Evolutionary conservation across 2,888 invertebrate species (phyloP).

Genomic region (Oscheius sp.): DNA sequence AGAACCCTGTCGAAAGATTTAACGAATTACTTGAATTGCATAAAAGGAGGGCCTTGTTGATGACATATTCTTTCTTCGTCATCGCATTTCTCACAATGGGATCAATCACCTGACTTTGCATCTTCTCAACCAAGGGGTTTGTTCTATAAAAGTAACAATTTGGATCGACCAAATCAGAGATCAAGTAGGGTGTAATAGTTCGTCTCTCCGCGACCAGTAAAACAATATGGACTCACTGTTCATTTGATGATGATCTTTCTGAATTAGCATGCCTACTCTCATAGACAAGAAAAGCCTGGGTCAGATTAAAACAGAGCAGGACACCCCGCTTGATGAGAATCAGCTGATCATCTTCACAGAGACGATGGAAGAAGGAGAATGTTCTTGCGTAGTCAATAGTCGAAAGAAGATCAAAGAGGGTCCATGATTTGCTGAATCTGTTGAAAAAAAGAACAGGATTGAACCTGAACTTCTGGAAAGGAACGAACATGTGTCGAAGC

Average conservation of each 20-base stretch:
- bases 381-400: conserved; percentile 52
- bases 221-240: neutral
- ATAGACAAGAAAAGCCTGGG: neutral
- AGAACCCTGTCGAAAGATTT: neutral
- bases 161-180: no score
- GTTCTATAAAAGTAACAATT: conserved; percentile 2
- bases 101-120: conserved; percentile 5
- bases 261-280: neutral
- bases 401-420: conserved; percentile 42
- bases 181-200: no score
- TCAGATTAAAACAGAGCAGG: neutral
- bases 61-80: conserved; percentile 45
- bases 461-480: neutral
- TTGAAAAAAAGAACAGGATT: neutral
- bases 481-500: neutral
- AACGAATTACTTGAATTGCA: conserved; percentile 47
- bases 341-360: conserved; percentile 3
- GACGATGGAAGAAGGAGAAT: conserved; percentile 46
- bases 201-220: neutral
- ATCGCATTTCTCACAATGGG: neutral
- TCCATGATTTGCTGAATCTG: conserved; percentile 41
- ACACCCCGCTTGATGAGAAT: neutral
- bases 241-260: no score
- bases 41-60: conserved; percentile 48
- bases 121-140: conserved; percentile 1